Percentiles rank a stretch among this genome's conserved stretches.
Evolutionary conservation across 53 echinoderm and acorn worm species (phyloP).

Genomic region (Holothuria leucospilota): DNA sequence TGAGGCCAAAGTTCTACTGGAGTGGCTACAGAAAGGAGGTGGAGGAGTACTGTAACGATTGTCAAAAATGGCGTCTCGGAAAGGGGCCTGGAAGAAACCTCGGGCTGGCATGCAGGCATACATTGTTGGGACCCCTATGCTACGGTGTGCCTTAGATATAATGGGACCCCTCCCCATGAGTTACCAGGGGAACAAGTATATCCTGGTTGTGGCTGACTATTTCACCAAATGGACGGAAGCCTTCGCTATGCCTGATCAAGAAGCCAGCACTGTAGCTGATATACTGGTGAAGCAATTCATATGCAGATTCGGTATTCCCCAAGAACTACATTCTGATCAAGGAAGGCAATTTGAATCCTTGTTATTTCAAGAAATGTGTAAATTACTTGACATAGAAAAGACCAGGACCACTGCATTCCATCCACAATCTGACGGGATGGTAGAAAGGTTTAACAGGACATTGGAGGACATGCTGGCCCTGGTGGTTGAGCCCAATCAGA

Average conservation of each 20-base stretch:
- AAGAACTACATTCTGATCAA: slow-evolving; percentile 33
- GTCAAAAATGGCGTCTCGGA: too few species aligned
- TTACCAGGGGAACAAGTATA: slow-evolving; percentile 8
- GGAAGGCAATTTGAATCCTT: slow-evolving; percentile 37
- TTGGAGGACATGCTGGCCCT: slow-evolving; percentile 47
- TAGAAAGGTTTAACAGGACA: too few species aligned
- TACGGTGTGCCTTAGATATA: not conserved
- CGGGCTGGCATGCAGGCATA: too few species aligned
- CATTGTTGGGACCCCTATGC: not conserved
- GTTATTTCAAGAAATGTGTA: slow-evolving; percentile 30
- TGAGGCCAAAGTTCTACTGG: not conserved
- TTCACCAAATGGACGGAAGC: too few species aligned
- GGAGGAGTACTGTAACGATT: too few species aligned
- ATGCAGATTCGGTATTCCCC: not conserved
- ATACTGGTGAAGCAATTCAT: not conserved
- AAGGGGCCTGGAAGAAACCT: too few species aligned
- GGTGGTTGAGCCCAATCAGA: not conserved
- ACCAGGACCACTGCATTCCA: too few species aligned
- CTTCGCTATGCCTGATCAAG: too few species aligned
- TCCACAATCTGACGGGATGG: too few species aligned
- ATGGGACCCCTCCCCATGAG: not conserved
- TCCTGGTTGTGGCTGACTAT: too few species aligned
- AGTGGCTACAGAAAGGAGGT: too few species aligned
- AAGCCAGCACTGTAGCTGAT: slow-evolving; percentile 3
- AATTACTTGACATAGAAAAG: not conserved